phyloP scores from a whole-genome alignment of 2,888 invertebrate genomes.

The Nemurella pictetii region DNA sequence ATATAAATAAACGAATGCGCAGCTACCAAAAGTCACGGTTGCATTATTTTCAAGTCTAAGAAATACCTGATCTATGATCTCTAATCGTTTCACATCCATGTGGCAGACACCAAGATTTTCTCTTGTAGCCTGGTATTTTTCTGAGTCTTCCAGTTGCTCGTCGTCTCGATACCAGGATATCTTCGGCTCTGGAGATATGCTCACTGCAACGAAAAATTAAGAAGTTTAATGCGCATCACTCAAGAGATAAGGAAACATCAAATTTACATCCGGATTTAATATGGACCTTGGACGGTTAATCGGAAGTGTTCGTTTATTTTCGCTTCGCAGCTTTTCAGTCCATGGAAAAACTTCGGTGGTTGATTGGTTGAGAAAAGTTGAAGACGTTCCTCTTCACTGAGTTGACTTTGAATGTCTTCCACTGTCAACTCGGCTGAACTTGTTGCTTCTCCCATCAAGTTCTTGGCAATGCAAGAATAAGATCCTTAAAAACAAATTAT shows the following conservation, averaged over 20 bases:
- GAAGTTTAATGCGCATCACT: not conserved
- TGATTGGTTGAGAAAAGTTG: slow-evolving; percentile 70
- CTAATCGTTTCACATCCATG: slow-evolving; percentile 72
- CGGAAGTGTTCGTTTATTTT: slow-evolving; percentile 80
- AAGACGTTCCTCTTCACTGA: slow-evolving; percentile 82
- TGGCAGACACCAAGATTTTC: slow-evolving; percentile 74
- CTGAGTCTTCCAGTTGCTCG: slow-evolving; percentile 66
- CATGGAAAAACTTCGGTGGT: slow-evolving; percentile 81
- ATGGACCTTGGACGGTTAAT: slow-evolving; percentile 75
- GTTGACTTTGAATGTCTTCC: slow-evolving; percentile 87
- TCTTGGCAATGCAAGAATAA: slow-evolving; percentile 85
- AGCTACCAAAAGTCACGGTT: not conserved
- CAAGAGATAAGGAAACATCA: slow-evolving; percentile 8
- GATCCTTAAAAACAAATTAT: slow-evolving; percentile 60
- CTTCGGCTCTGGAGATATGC: slow-evolving; percentile 76
- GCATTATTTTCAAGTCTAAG: not conserved
- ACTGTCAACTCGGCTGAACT: slow-evolving; percentile 86
- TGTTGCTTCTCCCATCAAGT: slow-evolving; percentile 88
- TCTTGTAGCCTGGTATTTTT: slow-evolving; percentile 68
- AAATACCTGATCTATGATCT: slow-evolving; percentile 73
- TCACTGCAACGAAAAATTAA: slow-evolving; percentile 59
- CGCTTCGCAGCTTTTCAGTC: slow-evolving; percentile 79
- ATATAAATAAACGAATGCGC: not conserved
- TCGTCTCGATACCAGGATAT: slow-evolving; percentile 90
- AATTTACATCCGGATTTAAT: too few species aligned